These are phyloP conservation scores for Zonitis immaculata DNA, from an alignment of 2,888 invertebrate genomes.

Conservation along the genomic window DNA sequence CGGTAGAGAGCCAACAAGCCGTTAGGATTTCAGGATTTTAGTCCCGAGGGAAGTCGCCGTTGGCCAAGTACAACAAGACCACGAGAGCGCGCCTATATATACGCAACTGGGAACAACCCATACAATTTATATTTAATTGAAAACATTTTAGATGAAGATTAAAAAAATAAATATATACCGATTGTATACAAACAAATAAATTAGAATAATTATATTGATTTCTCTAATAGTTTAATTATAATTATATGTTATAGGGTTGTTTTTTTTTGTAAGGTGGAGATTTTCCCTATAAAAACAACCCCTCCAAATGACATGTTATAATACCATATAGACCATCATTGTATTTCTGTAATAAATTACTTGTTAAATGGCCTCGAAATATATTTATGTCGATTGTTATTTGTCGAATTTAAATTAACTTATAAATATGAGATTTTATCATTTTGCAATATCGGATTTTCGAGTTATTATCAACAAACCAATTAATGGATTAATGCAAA, in stretches of 20 bases:
- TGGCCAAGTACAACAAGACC: constrained; percentile 9
- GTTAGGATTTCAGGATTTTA: constrained; percentile 39
- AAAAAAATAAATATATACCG: not conserved
- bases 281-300: constrained; percentile 1
- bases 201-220: not conserved
- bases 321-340: constrained; percentile 27
- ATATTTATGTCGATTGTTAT: constrained; percentile 38
- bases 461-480: not conserved
- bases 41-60: constrained; percentile 31
- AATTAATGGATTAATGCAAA: not conserved
- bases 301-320: constrained; percentile 17
- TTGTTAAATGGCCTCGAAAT: constrained; percentile 38
- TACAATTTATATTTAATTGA: constrained; percentile 1
- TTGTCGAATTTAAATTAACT: constrained; percentile 40
- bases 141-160: constrained; percentile 2
- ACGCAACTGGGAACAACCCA: constrained; percentile 4
- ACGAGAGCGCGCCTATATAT: not conserved
- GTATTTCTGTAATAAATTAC: constrained; percentile 37
- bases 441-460: constrained; percentile 19
- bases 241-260: too few species aligned
- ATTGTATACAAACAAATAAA: not conserved
- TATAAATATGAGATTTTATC: constrained; percentile 39
- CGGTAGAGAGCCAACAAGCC: constrained; percentile 45
- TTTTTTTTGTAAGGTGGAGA: not conserved
- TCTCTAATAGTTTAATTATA: too few species aligned